phyloP scores from a whole-genome alignment of 2,113 vertebrate genomes.

The Eurypyga helias region DNA sequence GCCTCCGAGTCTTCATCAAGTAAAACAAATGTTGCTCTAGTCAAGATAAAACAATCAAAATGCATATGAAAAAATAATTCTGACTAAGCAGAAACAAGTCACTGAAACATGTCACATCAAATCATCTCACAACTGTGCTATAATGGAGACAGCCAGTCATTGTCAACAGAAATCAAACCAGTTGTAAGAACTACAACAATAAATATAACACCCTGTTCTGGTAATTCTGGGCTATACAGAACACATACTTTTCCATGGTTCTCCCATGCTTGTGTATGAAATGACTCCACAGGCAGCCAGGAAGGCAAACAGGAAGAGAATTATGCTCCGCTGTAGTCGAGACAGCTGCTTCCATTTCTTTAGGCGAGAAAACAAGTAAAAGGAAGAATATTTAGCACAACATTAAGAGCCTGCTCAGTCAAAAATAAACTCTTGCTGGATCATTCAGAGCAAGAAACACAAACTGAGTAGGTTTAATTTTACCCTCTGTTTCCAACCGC shows the following conservation, averaged over 20 bases:
- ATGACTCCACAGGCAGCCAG: conserved; percentile 80
- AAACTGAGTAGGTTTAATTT: neutral
- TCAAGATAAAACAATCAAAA: neutral
- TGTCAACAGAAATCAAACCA: neutral
- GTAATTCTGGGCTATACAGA: neutral
- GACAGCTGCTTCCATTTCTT: conserved; percentile 98
- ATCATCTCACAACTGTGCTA: neutral
- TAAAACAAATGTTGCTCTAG: neutral
- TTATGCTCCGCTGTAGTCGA: conserved; percentile 86
- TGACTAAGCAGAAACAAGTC: neutral
- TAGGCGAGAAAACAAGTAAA: neutral
- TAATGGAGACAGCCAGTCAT: neutral
- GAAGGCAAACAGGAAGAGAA: conserved; percentile 83
- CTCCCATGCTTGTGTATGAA: conserved; percentile 74
- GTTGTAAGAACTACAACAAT: neutral
- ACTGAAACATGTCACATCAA: neutral
- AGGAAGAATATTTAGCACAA: neutral
- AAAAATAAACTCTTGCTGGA: neutral
- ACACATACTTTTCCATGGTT: conserved; percentile 82
- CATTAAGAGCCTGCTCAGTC: neutral
- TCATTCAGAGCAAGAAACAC: neutral
- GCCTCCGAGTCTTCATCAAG: neutral
- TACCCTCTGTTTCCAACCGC: neutral
- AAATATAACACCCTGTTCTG: neutral
- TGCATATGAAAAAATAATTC: neutral